Percentiles rank a stretch among this genome's conserved stretches.
Conservation (phyloP, 64 coral and sea anemone species). For the Actinia tenebrosa region DNA sequence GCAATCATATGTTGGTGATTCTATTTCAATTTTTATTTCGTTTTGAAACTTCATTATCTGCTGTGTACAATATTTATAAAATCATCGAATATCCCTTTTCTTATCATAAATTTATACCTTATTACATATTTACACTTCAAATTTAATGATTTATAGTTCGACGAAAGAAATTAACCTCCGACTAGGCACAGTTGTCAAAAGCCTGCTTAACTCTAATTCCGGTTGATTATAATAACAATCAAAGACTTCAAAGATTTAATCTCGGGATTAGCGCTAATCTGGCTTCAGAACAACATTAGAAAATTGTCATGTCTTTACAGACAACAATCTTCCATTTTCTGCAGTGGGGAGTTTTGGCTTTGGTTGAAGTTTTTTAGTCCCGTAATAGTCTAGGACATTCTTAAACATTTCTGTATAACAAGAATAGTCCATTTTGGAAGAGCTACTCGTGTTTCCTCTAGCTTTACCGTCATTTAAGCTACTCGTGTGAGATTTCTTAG, state of each 20-base stretch:
- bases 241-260: not conserved
- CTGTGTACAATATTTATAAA: no score
- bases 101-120: no score
- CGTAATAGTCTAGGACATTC: constrained; percentile 66
- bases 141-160: no score
- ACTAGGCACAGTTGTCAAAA: no score
- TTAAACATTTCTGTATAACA: constrained; percentile 70
- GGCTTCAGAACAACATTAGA: not conserved
- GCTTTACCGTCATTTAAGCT: constrained; percentile 15
- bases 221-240: no score
- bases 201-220: no score
- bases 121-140: no score
- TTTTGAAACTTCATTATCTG: no score
- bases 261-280: not conserved
- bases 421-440: constrained; percentile 40
- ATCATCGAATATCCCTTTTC: no score
- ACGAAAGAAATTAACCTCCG: no score
- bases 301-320: not conserved
- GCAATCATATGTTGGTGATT: no score
- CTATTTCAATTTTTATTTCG: no score
- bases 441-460: not conserved
- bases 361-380: constrained; percentile 36
- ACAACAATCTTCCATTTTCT: not conserved
- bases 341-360: constrained; percentile 11
- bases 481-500: not conserved